These are phyloP conservation scores for Spea hammondii DNA, from an alignment of 2,797 vertebrate species.

Conservation along the genomic window DNA sequence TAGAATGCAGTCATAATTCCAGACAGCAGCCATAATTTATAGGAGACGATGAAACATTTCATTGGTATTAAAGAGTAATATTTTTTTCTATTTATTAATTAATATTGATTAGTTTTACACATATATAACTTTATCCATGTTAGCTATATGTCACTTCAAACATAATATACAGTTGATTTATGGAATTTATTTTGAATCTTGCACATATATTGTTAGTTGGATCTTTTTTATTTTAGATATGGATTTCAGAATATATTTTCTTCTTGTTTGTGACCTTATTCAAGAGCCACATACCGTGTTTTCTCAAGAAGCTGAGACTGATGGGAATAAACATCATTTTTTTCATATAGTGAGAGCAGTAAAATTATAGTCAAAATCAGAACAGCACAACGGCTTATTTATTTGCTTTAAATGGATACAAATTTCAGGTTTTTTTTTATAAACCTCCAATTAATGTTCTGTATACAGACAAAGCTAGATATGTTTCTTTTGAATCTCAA, in stretches of 20 bases:
- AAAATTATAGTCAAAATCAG: conserved; percentile 18
- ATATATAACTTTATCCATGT: no score
- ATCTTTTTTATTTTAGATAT: conserved; percentile 12
- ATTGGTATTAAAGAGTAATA: no score
- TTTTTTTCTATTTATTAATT: no score
- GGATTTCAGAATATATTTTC: conserved; percentile 5
- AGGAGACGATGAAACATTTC: no score
- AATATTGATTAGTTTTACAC: no score
- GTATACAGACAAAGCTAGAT: conserved; percentile 17
- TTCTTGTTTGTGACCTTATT: conserved; percentile 25
- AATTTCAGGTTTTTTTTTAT: conserved; percentile 1
- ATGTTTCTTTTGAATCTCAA: background rate
- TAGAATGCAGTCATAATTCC: no score
- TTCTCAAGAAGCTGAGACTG: conserved; percentile 27
- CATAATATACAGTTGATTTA: background rate
- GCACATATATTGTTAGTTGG: background rate
- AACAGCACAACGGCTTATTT: conserved; percentile 30
- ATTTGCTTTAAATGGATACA: conserved; percentile 45
- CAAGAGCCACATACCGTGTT: conserved; percentile 21
- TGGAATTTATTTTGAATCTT: background rate
- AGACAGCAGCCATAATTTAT: no score
- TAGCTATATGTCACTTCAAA: no score
- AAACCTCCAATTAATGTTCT: conserved; percentile 31
- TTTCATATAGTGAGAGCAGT: conserved; percentile 36
- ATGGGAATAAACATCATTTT: conserved; percentile 45